Evolutionary conservation across 2,888 invertebrate species (phyloP).

Genomic region (Andricus curvator): DNA sequence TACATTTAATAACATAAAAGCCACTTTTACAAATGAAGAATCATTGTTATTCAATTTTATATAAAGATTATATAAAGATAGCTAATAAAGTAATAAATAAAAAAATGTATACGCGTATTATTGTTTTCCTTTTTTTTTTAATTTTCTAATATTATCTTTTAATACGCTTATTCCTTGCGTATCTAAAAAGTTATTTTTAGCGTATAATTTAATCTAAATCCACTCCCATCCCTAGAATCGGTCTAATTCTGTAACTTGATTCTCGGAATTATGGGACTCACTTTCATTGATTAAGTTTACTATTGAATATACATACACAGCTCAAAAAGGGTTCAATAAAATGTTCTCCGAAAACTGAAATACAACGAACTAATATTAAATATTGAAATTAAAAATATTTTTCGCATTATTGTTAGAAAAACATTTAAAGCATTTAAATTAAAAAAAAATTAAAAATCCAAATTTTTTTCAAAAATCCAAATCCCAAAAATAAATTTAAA

Average conservation of each 20-base stretch:
- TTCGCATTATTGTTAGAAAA: neutral
- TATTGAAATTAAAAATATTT: neutral
- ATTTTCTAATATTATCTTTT: neutral
- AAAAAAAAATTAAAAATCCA: neutral
- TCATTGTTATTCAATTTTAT: too few species aligned
- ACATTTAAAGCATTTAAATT: neutral
- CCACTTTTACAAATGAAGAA: too few species aligned
- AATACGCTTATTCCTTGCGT: neutral
- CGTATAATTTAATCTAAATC: neutral
- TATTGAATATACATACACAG: neutral
- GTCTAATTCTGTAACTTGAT: neutral
- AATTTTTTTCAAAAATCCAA: neutral
- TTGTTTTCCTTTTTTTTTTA: neutral
- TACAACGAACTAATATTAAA: neutral
- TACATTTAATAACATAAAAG: too few species aligned
- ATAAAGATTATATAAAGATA: too few species aligned
- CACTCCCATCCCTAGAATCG: neutral
- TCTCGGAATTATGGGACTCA: neutral
- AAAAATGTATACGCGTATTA: neutral
- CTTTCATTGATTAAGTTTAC: conserved; percentile 1
- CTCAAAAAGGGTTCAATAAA: neutral
- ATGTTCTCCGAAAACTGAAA: too few species aligned
- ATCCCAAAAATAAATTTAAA: too few species aligned
- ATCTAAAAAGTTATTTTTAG: conserved; percentile 2
- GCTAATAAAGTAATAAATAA: neutral